These are phyloP conservation scores for Lacerta agilis DNA, from an alignment of 2,797 vertebrate genomes.

Conservation along the genomic window DNA sequence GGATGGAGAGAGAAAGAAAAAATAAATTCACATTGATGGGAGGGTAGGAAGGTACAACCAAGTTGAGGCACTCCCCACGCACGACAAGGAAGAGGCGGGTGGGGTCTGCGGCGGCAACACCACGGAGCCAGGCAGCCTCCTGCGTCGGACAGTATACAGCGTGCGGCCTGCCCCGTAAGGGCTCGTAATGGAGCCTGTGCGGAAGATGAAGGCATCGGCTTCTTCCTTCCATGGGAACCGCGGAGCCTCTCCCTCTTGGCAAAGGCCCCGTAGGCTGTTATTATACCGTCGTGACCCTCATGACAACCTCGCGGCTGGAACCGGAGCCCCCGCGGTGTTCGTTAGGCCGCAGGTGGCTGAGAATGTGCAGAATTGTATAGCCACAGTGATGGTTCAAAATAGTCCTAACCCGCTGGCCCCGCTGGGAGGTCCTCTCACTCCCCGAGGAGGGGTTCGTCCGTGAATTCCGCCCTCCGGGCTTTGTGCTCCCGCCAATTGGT, in stretches of 20 bases:
- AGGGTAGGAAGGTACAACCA: slow-evolving; percentile 39
- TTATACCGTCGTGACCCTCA: slow-evolving; percentile 96
- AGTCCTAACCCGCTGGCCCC: slow-evolving; percentile 90
- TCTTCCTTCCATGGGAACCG: slow-evolving; percentile 31
- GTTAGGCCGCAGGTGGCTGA: slow-evolving; percentile 90
- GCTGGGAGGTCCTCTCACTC: slow-evolving; percentile 77
- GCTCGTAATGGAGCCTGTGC: slow-evolving; percentile 26
- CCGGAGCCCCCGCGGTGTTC: slow-evolving; percentile 85
- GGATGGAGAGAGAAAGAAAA: slow-evolving; percentile 9
- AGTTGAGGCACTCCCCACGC: slow-evolving; percentile 37
- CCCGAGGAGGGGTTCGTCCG: slow-evolving; percentile 84
- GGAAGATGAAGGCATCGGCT: slow-evolving; percentile 33
- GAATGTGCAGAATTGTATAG: slow-evolving; percentile 94
- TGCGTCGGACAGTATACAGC: slow-evolving; percentile 41
- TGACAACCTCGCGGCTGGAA: slow-evolving; percentile 91
- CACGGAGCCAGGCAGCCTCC: slow-evolving; percentile 24
- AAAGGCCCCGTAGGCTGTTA: slow-evolving; percentile 62
- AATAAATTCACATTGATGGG: slow-evolving; percentile 54
- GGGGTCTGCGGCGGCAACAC: neutral
- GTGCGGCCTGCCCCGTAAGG: slow-evolving; percentile 38
- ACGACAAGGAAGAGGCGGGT: slow-evolving; percentile 2
- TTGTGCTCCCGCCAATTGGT: slow-evolving; percentile 83
- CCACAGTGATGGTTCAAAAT: slow-evolving; percentile 96
- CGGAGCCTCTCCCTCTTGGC: slow-evolving; percentile 67
- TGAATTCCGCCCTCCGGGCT: slow-evolving; percentile 84